A percentile compares a stretch with the other conserved stretches of the same genome.
Conservation (phyloP, 2,888 invertebrate genomes). For the Coremacera marginata region DNA sequence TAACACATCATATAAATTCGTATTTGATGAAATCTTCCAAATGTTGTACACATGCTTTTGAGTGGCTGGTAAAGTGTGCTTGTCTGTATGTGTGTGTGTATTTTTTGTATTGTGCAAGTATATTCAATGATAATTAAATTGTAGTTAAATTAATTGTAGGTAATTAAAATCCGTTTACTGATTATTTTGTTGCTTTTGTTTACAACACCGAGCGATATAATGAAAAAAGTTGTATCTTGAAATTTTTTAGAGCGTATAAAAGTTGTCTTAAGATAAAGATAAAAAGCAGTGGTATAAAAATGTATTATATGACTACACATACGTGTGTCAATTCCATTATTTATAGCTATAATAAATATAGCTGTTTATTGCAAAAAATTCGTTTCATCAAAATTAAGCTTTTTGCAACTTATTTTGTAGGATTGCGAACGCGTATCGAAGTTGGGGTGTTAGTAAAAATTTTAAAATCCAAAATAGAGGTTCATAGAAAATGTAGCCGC, state of each 20-base stretch:
- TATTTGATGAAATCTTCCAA: not conserved
- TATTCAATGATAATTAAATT: constrained; percentile 45
- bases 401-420: too few species aligned
- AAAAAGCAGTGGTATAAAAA: not conserved
- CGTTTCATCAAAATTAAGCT: not conserved
- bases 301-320: not conserved
- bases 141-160: constrained; percentile 47
- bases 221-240: not conserved
- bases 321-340: not conserved
- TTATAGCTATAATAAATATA: not conserved
- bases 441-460: too few species aligned
- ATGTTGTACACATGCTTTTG: not conserved
- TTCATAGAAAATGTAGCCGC: too few species aligned
- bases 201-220: not conserved
- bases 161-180: constrained; percentile 40
- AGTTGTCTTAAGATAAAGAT: not conserved
- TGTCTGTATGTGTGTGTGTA: constrained; percentile 16
- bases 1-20: constrained; percentile 41
- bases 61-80: not conserved
- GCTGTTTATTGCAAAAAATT: not conserved
- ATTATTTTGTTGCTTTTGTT: not conserved
- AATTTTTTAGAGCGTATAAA: not conserved
- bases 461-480: too few species aligned
- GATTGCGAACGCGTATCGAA: too few species aligned
- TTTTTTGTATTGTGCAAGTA: not conserved